Conservation (phyloP, 2,888 invertebrate genomes). For the Apeira syringaria region DNA sequence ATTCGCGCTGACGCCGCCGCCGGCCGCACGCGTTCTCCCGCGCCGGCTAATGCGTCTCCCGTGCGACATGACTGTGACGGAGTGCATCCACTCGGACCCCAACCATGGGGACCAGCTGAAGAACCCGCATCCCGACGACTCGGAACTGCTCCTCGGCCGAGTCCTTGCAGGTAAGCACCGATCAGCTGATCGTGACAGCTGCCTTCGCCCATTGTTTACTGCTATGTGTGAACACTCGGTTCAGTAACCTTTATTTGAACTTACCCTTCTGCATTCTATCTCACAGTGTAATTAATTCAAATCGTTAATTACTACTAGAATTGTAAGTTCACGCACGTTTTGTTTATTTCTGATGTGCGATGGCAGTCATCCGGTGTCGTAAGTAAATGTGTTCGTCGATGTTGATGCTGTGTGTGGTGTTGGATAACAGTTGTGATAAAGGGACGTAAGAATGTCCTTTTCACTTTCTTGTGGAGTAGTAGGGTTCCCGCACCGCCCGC, state of each 20-base stretch:
- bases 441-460: constrained; percentile 61
- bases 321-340: constrained; percentile 20
- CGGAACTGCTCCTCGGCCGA: constrained; percentile 73
- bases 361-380: constrained; percentile 17
- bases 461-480: constrained; percentile 68
- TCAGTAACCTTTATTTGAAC: constrained; percentile 32
- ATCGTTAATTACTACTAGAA: constrained; percentile 15
- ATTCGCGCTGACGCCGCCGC: constrained; percentile 78
- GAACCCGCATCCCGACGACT: constrained; percentile 53
- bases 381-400: constrained; percentile 8
- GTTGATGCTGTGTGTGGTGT: constrained; percentile 18
- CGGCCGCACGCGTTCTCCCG: constrained; percentile 74
- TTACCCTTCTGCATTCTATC: constrained; percentile 26
- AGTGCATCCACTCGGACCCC: constrained; percentile 60
- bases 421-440: constrained; percentile 30
- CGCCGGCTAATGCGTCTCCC: constrained; percentile 73
- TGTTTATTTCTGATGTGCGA: constrained; percentile 4
- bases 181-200: constrained; percentile 56
- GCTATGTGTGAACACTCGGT: constrained; percentile 32
- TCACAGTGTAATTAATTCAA: constrained; percentile 23
- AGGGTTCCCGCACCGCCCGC: constrained; percentile 28
- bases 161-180: constrained; percentile 73
- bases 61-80: constrained; percentile 75
- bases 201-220: constrained; percentile 39
- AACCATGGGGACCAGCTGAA: constrained; percentile 42